Conservation (phyloP, 1,140 invertebrate genomes). For the Eriocheir sinensis region DNA sequence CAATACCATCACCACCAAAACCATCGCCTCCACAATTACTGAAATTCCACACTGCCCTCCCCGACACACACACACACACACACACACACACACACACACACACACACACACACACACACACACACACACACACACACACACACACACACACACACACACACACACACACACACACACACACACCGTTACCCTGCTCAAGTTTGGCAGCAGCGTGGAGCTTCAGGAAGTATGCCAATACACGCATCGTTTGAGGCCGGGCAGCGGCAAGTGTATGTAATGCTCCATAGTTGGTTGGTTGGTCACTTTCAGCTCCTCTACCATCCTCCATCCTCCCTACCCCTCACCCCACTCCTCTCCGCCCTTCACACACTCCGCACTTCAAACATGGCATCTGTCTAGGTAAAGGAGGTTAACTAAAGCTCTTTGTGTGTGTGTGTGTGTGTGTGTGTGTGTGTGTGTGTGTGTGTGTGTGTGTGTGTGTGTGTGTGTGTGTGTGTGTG, state of each 20-base stretch:
- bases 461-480: no score
- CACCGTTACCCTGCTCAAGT: background rate
- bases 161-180: no score
- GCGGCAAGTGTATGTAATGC: background rate
- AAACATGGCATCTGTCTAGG: background rate
- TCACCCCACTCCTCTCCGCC: no score
- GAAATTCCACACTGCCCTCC: no score
- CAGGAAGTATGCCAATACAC: background rate
- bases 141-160: background rate
- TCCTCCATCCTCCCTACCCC: no score
- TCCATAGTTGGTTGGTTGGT: background rate
- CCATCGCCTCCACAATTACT: background rate
- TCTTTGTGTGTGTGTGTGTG: background rate
- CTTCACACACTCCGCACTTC: background rate
- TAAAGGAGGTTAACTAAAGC: background rate
- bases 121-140: background rate
- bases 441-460: no score
- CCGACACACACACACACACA: no score
- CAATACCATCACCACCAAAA: no score
- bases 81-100: background rate
- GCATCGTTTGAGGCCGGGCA: background rate
- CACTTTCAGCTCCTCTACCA: background rate
- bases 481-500: background rate
- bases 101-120: background rate
- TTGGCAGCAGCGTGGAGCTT: background rate